Base-by-base conservation (phyloP, 2,888 invertebrate genomes). In the Acleris sparsana region DNA sequence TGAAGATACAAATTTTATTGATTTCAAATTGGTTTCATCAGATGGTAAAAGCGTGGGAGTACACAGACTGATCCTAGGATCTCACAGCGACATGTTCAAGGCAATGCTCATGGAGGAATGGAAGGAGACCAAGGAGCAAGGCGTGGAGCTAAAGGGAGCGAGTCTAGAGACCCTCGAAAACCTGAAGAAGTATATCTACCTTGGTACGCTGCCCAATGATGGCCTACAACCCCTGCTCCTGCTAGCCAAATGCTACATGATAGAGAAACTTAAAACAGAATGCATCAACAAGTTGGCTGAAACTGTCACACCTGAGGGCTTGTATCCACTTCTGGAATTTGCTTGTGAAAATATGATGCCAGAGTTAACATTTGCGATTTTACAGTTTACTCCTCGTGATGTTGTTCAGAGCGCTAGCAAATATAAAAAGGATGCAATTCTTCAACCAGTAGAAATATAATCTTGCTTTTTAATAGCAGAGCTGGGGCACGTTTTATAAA, bases 161-260 rank as follows among this genome's bases (percentile, higher is more conserved):
- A 78, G 83, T 0, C 71, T 71, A n/a, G 29, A 46, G 13, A 83
- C 85, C 0, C 64, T 86, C 3, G 78, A 85, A 52, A 72, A 80
- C 46, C 70, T 86, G 0, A 86, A 86, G 67, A 72, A 77, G 68
- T 86, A 83, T 67, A 70, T 86, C 4, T 86, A 86, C 64, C 69
- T 84, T 20, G 78, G 77, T 22, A 74, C 53, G 3, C 59, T 86
- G 5, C 85, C 86, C 0, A 74, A 80, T 0, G 63, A 62, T 0
- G 85, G 80, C 0, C 62, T 85, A 49, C 78, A 80, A 43, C 81
- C 84, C 52, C 71, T 86, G 2, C 57, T 86, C 52, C 70, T 85
- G 0, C 70, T 86, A 1, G 78, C 86, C 1, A 73, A 79, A 0
- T 80, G 76, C 53, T 86, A 85, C 62, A 81, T 84, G 73, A 86